These are phyloP conservation scores for Suricata suricatta DNA, from an alignment of 2,113 vertebrate genomes.

Conservation along the genomic window DNA sequence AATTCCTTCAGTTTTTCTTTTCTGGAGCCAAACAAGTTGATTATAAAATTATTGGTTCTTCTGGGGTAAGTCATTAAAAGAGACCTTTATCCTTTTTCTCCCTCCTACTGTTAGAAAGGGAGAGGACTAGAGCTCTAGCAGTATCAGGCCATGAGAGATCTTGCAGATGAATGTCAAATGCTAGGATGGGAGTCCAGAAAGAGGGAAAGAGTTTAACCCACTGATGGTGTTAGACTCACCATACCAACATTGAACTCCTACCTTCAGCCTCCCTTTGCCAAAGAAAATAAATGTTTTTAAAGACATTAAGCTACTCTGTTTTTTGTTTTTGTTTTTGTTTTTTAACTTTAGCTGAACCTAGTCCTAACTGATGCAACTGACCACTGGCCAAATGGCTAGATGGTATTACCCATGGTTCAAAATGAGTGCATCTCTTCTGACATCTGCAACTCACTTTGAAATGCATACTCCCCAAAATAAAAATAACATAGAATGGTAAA, in stretches of 20 bases:
- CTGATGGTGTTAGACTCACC: not conserved
- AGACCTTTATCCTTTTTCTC: not conserved
- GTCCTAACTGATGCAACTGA: not conserved
- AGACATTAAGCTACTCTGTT: not conserved
- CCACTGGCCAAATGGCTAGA: not conserved
- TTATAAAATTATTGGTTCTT: constrained; percentile 25
- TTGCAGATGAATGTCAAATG: not conserved
- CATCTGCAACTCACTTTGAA: constrained; percentile 1
- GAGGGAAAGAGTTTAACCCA: not conserved
- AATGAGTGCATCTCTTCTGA: not conserved
- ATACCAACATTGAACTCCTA: not conserved
- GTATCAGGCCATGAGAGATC: not conserved
- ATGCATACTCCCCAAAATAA: not conserved
- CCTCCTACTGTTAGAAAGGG: not conserved
- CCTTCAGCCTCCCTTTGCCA: not conserved
- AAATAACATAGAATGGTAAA: not conserved
- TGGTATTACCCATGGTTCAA: not conserved
- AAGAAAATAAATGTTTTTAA: constrained; percentile 19
- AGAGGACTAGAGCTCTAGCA: not conserved
- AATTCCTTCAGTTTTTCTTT: not conserved
- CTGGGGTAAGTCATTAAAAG: not conserved
- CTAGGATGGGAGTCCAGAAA: not conserved
- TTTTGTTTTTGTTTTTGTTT: not conserved
- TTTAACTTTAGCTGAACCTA: not conserved
- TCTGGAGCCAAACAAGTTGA: not conserved